Base-by-base conservation (phyloP, 1,140 invertebrate genomes). In the Pteromalus puparum region DNA sequence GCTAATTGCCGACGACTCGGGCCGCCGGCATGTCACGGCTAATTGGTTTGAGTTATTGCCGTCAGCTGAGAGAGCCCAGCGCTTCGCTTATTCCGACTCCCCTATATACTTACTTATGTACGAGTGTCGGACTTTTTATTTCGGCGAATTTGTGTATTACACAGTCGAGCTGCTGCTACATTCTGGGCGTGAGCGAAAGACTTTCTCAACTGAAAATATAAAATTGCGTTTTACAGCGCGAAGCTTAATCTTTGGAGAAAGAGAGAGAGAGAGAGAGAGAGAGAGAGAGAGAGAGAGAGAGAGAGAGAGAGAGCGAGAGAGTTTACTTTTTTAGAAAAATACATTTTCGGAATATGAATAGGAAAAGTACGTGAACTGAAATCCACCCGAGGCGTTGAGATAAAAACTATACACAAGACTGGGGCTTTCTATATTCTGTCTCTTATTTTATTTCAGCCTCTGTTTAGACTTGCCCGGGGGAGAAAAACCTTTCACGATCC, bases 11-110 rank as follows among this genome's bases (percentile, higher is more conserved):
- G 87, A 88, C 85, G 87, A 89, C 86, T 87, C 78, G 53, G 87
- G 86, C 84, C 42, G 21, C 15, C 73, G 24, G 81, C 87, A 83
- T 89, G 90, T 90, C 87, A 87, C 86, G 87, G 87, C 87, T 91
- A 92, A 91, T 91, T 91, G 88, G 88, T 89, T 88, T 88, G 87
- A 88, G 87, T 91, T 89, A 89, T 89, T 88, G 87, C 88, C 53
- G 5, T 42, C 38, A 61, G 53, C 18, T 21, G 15, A 61, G 53
- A 42, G 30, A 34, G 4, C 48, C 48, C 48, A 53, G 48, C 48
- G 81, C 83, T 53, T 83, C 77, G 85, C 87, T 84, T 85, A 65
- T 89, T 87, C 85, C 73, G 61, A 53, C 26, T n/a, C 72, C 26
- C 38, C 68, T 18, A 2, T 70, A 2, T 70, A n/a, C 24, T n/a